Base-by-base conservation (phyloP, 2,113 vertebrate genomes). In the Prunella himalayana region DNA sequence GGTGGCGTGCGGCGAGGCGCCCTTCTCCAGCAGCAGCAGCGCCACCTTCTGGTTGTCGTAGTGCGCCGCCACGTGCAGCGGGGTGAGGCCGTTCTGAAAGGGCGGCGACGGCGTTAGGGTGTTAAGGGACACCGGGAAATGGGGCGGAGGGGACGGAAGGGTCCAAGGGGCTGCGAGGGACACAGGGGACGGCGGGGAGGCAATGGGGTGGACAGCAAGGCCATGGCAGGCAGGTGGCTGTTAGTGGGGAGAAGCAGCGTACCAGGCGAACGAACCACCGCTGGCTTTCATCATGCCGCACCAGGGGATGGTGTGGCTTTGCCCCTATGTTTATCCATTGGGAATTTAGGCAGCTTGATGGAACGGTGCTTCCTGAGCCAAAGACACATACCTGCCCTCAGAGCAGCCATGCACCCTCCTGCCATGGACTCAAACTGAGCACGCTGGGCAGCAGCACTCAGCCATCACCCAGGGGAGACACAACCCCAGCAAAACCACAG, bases 31-130 rank as follows among this genome's bases (percentile, higher is more conserved):
- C 91, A 99, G 97, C 97, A 99, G 93, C 95, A 99, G 98, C 59
- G 99, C 99, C 98, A 99, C 99, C 98, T 99, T 99, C 98, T 99
- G 99, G 98, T 99, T 99, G 98, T 99, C 99, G 91, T 99, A 99
- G 90, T 99, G 99, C 73, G 99, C 98, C 91, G 99, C 99, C 77
- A 99, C 99, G 92, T 99, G 99, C 90, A 99, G 99, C 10, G 99
- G 99, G 44, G 99, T 99, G 95, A 99, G 99, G 96, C 99, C 99
- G 22, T 99, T 99, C 99, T 99, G 99, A 50, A 97, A 96, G 95
- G 97, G 97, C 6, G 97, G 76, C 7, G 3, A 57, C 15, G 60
- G 77, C 75, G 77, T 97, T 93, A 95, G 82, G 3, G 70, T 41
- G 41, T 16, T 19, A 47, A 35, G 70, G 60, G 68, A 9, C n/a